Conservation (phyloP, 1,140 invertebrate species). For the Glossosoma conforme region DNA sequence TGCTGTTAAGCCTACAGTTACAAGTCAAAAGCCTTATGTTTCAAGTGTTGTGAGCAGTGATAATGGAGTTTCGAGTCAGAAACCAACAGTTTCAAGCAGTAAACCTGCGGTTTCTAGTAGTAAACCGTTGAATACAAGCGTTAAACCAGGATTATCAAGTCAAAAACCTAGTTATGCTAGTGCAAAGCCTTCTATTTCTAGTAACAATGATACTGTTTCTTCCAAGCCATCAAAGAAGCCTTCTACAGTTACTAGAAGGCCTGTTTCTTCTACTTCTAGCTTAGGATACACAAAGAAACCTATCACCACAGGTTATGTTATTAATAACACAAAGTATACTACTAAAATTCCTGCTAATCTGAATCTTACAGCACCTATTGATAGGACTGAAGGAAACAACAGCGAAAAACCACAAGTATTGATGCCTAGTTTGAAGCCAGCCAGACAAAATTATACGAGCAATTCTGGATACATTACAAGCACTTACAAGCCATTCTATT, state of each 20-base stretch:
- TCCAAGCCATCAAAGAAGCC: constrained; percentile 12
- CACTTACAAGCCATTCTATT: constrained; percentile 17
- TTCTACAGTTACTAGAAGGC: constrained; percentile 22
- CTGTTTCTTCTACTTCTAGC: constrained; percentile 12
- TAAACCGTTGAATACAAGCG: constrained; percentile 5
- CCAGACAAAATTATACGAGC: constrained; percentile 3
- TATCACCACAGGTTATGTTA: constrained; percentile 14
- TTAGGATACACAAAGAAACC: constrained; percentile 22
- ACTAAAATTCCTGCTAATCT: constrained; percentile 3
- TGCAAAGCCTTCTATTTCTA: constrained; percentile 19
- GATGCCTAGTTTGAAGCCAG: constrained; percentile 19
- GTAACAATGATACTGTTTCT: constrained; percentile 12
- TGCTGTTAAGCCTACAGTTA: neutral
- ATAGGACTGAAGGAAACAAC: constrained; percentile 7
- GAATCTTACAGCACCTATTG: constrained; percentile 11
- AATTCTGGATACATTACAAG: neutral
- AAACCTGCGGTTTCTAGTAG: constrained; percentile 1
- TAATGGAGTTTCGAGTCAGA: neutral
- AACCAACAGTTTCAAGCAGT: constrained; percentile 2
- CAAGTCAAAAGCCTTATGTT: neutral
- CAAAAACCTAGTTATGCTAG: constrained; percentile 18
- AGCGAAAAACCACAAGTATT: constrained; percentile 17
- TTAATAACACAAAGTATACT: constrained; percentile 11
- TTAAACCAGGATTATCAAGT: constrained; percentile 3
- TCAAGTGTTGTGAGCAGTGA: too few species aligned